Evolutionary conservation across 92 coral and sea anemone species (phyloP), one percentile per base, ranked within the genome.

Genomic region (Plumapathes pennacea): DNA sequence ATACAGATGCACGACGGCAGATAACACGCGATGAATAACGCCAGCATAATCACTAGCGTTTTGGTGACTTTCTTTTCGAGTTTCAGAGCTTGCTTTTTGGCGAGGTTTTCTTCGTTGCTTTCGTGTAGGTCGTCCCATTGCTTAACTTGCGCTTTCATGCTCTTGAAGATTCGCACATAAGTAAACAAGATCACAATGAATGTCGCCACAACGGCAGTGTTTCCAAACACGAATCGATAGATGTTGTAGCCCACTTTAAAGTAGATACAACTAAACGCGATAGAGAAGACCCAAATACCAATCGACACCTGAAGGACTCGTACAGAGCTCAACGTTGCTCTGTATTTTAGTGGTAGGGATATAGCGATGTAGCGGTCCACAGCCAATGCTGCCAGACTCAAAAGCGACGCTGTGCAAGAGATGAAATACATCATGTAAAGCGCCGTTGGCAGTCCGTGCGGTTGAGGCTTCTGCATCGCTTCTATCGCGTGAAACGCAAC

Each of bases 381-480:
- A 8, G 96, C 86, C 32, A 94, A 74, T 11, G 99, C 83, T 17
- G 94, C 86, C 2, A 94, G 80, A 25, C 99, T 94, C 22, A 94
- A 57, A 10, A 94, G 78, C 3, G 96, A 88, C 40, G 94, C 96
- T 13, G 94, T 80, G 42, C 88, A 72, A 0, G 94, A 59, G 28
- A 81, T 61, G 60, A 88, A 94, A 62, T 79, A 94, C 3, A 74
- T 48, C 54, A 94, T 53, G 25, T 83, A 85, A 26, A 89, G 5
- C 40, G 52, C 71, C 12, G 52, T 71, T n/a, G n/a, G n/a, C 12
- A 65, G 72, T 5, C 25, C 57, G 0, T 72, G 42, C 2, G 70
- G 74, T 26, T 55, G 60, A 25, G 57, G 64, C 5, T 63, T 60
- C 36, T 65, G 40, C 21, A 53, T 37, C 13, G 85, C 96, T 61